phyloP scores from a whole-genome alignment of 2,113 vertebrate genomes.

The Oceanites oceanicus region DNA sequence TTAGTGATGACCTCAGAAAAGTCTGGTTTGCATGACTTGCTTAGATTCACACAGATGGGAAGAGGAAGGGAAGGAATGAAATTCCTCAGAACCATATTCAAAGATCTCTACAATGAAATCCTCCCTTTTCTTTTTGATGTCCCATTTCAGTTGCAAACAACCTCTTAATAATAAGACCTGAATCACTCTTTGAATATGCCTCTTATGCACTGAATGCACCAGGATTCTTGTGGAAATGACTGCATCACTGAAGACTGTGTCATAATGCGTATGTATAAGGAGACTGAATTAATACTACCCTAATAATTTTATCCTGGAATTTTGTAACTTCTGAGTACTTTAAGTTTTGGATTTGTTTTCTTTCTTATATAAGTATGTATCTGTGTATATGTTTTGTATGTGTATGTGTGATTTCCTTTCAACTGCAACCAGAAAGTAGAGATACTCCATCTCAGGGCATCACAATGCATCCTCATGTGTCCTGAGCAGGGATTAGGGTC shows the following conservation, averaged over 20 bases:
- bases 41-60: background rate
- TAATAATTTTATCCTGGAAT: background rate
- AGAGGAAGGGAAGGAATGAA: background rate
- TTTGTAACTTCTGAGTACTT: background rate
- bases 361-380: background rate
- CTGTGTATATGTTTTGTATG: background rate
- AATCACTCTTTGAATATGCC: background rate
- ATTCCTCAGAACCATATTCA: background rate
- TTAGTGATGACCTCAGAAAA: background rate
- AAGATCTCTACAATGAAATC: background rate
- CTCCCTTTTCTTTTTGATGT: background rate
- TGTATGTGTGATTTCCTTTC: background rate
- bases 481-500: background rate
- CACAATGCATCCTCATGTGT: background rate
- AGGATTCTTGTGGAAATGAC: background rate
- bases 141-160: background rate
- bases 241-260: background rate
- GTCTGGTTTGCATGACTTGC: background rate
- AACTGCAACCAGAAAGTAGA: background rate
- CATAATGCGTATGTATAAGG: background rate
- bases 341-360: background rate
- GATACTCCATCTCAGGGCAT: background rate
- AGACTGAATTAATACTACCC: background rate
- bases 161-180: background rate
- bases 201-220: background rate